Base-by-base conservation (phyloP, 1,140 invertebrate species). In the Leguminivora glycinivorella region DNA sequence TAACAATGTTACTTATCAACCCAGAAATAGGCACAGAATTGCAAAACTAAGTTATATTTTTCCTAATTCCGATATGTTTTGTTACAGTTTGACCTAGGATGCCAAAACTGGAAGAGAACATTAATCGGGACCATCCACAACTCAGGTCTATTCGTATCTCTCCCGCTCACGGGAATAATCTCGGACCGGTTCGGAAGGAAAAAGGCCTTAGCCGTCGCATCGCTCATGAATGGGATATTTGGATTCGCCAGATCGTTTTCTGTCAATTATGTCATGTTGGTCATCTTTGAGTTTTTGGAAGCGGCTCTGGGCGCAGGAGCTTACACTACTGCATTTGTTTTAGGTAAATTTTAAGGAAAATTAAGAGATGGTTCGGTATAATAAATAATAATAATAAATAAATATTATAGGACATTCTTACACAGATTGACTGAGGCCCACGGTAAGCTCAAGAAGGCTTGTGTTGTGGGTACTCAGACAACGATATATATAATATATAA, bases 51-150 rank as follows among this genome's bases (percentile, higher is more conserved):
- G 2, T 29, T 29, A 29, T 29, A 29, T 29, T 38, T 9, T 31
- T 7, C 3, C 29, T 31, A 31, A 31, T 7, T 7, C 5, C 34
- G 10, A 38, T 2, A 38, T 72, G 58, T 43, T 72, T 76, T 79
- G 43, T 83, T 90, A 25, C 78, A 91, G 89, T 91, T 91, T 70
- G 67, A 89, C 71, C 78, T 91, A 0, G 87, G 83, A 60, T 91
- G 89, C 68, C 76, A 95, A 83, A 88, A 94, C 77, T 95, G 95
- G 95, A 95, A 95, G 81, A 85, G 95, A 58, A 93, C 95, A 0
- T 76, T 95, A 17, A 93, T 96, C 9, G 95, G 95, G 14, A 95
- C 95, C 0, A 88, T 95, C 14, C 95, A 95, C 75, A 95, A 94
- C 76, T 78, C 94, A n/a, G 95, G 95, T 24, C 93, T 95, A 60